Base-by-base conservation (phyloP, 1,140 invertebrate genomes). In the fruit fly (Drosophila melanogaster) region DNA sequence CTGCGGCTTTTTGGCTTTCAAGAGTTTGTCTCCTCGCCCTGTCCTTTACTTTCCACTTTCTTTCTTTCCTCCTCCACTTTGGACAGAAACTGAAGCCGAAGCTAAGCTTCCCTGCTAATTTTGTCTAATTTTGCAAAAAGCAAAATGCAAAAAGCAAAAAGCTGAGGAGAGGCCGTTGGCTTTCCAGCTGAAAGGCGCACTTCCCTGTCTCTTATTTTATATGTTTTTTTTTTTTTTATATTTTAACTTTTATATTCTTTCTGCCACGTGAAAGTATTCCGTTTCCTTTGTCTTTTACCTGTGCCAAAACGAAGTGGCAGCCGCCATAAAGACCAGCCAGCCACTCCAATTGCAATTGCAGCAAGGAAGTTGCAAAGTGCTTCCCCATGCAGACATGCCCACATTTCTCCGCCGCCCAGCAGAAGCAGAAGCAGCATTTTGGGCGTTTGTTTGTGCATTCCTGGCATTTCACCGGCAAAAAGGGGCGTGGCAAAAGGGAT, bases 61-160 rank as follows among this genome's bases (percentile, higher is more conserved):
- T 26, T 26, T 24, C 2, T 12, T 33, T 2, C 1, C 8, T 10
- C 4, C 15, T 50, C 30, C 40, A 47, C 41, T 49, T 40, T 38
- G 14, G 46, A n/a, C 46, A 30, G 24, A 35, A 10, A 8, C 49
- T 35, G 49, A 51, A 50, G 30, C 49, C 17, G 49, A 35, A 51
- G 49, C 49, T 51, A 49, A 30, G 49, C 49, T 72, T 84, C 24
- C 65, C 49, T 80, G 72, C 81, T 84, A 80, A 85, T 84, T 84
- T 84, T 85, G 57, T 84, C 73, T 86, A 86, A 85, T 84, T 84
- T 67, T 47, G 43, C 61, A 75, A 65, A 71, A 56, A 49, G 44
- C 8, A 38, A 55, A 30, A 22, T 10, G 14, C 12, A n/a, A 75
- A 65, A 65, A 55, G 33, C 26, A 57, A 37, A 24, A 15, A 17